Base-by-base conservation (phyloP, 2,113 vertebrate genomes). In the Oxyura jamaicensis region DNA sequence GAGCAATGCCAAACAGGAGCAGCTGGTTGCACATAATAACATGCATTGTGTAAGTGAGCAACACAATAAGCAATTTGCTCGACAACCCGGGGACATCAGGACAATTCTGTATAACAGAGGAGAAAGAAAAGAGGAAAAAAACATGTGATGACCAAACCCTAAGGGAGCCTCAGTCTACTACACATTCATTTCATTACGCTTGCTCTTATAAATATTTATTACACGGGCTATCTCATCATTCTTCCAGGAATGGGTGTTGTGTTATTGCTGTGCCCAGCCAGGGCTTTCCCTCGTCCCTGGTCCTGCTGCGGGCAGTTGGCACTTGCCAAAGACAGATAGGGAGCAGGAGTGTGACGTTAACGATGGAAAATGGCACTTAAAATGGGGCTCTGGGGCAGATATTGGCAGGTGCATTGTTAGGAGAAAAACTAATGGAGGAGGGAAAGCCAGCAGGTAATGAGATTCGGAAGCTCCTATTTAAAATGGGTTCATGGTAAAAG, bases 131-230 rank as follows among this genome's bases (percentile, higher is more conserved):
- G 75, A 60, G 84, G 77, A 79, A 89, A 81, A 96, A 94, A 80
- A 59, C 86, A 68, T 63, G 76, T 21, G 94, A 95, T 96, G 96
- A 93, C 93, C 92, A 92, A 94, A 94, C 91, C 97, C 94, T 93
- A 91, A 93, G 97, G 96, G 97, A 97, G 35, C 88, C 52, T 77
- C 59, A 21, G 59, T 75, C 78, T 93, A 89, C 84, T 87, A 78
- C 83, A 88, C 78, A 67, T 96, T 92, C 93, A 91, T 96, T 97
- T 97, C 97, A 97, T 97, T 96, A 97, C 4, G 3, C 85, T 94
- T 33, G 68, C 91, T 85, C 97, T 97, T 90, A 97, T 97, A 96
- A 97, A 97, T 97, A 97, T 97, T 97, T 96, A 97, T 97, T 74
- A 83, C 60, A 13, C 56, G 52, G 75, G 48, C 87, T 52, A 91